Evolutionary conservation across 2,113 vertebrate genomes (phyloP).

Genomic region (Heptranchias perlo): DNA sequence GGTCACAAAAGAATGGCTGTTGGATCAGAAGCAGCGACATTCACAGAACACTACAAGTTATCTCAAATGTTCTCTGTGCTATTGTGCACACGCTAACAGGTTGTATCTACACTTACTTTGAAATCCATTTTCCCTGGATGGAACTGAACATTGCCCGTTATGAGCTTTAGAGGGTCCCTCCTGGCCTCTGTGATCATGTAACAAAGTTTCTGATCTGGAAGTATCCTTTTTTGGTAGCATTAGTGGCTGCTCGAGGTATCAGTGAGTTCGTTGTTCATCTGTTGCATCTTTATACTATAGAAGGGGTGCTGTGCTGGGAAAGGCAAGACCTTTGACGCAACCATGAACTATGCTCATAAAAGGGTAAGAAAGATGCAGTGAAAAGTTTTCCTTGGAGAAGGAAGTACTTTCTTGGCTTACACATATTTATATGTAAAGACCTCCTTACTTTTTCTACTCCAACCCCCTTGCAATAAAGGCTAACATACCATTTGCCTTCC

Average conservation of each 20-base stretch:
- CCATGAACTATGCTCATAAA: too few species aligned
- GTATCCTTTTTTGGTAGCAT: background rate
- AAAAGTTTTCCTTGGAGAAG: too few species aligned
- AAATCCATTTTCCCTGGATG: background rate
- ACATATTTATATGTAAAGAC: too few species aligned
- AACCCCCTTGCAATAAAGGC: too few species aligned
- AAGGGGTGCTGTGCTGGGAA: background rate
- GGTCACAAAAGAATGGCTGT: background rate
- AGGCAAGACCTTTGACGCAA: background rate
- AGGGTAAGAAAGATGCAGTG: too few species aligned
- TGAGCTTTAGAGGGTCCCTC: background rate
- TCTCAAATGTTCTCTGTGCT: background rate
- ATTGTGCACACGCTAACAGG: background rate
- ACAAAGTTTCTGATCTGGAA: background rate
- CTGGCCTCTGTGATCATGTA: background rate
- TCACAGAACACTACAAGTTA: background rate
- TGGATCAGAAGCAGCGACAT: background rate
- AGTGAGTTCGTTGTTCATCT: background rate
- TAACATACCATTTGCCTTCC: too few species aligned
- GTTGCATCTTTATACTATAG: background rate
- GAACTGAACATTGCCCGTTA: background rate
- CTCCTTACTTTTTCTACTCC: too few species aligned
- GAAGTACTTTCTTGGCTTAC: too few species aligned
- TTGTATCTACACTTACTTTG: background rate
- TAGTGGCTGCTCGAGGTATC: background rate